These are phyloP conservation scores for Caenorhabditis drosophilae DNA, from an alignment of 2,888 invertebrate species.

Conservation along the genomic window DNA sequence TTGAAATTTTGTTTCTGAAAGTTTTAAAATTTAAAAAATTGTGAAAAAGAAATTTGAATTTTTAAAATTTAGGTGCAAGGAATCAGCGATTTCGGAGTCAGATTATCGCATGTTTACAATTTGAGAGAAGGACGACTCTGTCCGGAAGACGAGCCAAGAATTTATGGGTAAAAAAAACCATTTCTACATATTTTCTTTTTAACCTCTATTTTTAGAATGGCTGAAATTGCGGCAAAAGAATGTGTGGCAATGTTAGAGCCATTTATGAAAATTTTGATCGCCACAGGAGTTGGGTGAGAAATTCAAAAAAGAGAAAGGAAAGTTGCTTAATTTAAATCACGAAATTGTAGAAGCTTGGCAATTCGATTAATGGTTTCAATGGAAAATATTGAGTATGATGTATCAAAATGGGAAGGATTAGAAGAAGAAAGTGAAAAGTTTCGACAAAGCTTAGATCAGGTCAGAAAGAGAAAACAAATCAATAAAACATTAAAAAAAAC, in stretches of 20 bases:
- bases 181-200: not conserved
- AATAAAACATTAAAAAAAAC: not conserved
- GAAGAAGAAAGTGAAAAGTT: constrained; percentile 55
- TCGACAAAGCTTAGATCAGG: constrained; percentile 58
- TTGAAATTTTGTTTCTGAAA: too few species aligned
- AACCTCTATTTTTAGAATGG: constrained; percentile 33
- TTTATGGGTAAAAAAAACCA: constrained; percentile 37
- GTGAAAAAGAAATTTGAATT: too few species aligned
- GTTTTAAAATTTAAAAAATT: too few species aligned
- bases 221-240: constrained; percentile 54
- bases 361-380: constrained; percentile 45
- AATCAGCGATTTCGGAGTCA: constrained; percentile 34
- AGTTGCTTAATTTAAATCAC: not conserved
- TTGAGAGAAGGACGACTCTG: constrained; percentile 39
- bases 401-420: constrained; percentile 56
- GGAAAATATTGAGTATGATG: constrained; percentile 51
- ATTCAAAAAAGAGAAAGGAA: not conserved
- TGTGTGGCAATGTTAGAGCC: constrained; percentile 51
- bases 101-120: constrained; percentile 56
- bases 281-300: constrained; percentile 42
- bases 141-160: constrained; percentile 51
- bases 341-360: constrained; percentile 37
- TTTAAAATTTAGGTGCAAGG: constrained; percentile 35
- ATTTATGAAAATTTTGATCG: constrained; percentile 46
- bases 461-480: constrained; percentile 10